Evolutionary conservation across 2,888 invertebrate genomes (phyloP).

Genomic region (Branchipolynoe longqiensis): DNA sequence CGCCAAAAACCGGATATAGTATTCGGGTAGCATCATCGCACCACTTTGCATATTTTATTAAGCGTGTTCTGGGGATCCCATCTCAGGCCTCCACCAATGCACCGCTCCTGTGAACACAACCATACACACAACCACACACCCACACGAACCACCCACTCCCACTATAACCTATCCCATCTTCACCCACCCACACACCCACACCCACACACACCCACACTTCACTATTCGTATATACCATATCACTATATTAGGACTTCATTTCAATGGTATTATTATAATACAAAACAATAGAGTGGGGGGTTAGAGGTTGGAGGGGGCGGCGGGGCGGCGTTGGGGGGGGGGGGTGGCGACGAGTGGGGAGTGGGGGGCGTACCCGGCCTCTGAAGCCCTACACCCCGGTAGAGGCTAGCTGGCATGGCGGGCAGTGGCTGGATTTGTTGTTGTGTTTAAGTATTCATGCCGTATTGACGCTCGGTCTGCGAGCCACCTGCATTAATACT

Average conservation of each 20-base stretch:
- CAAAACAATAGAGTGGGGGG: no score
- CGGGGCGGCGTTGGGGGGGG: neutral
- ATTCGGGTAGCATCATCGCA: no score
- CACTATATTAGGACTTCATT: no score
- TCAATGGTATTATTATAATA: no score
- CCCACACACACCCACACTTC: neutral
- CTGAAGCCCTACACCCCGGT: neutral
- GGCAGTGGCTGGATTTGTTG: conserved; percentile 24
- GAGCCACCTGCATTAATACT: conserved; percentile 7
- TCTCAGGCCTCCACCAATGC: neutral
- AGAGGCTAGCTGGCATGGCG: neutral
- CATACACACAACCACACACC: neutral
- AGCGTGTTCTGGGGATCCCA: neutral
- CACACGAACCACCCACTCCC: neutral
- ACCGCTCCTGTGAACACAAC: no score
- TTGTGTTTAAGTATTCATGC: conserved; percentile 44
- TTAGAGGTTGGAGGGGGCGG: no score
- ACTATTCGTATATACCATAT: neutral
- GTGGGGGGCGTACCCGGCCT: no score
- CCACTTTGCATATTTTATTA: conserved; percentile 40
- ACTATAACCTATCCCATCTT: neutral
- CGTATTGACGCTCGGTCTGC: conserved; percentile 5
- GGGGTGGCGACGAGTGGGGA: neutral
- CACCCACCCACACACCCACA: neutral
- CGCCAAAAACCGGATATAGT: no score